phyloP scores from a whole-genome alignment of 2,888 invertebrate species.

The Ectobius pallidus region DNA sequence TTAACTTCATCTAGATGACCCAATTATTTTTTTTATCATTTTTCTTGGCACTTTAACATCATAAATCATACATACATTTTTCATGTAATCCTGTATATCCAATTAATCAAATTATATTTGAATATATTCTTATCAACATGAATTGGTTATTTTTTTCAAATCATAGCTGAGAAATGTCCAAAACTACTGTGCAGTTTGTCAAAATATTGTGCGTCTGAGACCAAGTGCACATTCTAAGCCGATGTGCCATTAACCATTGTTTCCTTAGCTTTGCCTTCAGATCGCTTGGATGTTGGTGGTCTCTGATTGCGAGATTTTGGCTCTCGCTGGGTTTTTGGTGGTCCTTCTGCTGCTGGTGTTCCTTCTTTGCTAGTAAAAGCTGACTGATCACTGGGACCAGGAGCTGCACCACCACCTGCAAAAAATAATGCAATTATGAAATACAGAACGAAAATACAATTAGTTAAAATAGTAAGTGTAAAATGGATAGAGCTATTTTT shows the following conservation, averaged over 20 bases:
- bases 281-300: constrained; percentile 48
- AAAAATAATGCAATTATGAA: too few species aligned
- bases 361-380: constrained; percentile 52
- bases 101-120: too few species aligned
- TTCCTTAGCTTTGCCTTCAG: constrained; percentile 64
- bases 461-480: too few species aligned
- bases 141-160: too few species aligned
- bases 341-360: constrained; percentile 48
- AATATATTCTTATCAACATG: too few species aligned
- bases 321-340: constrained; percentile 53
- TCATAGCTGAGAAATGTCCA: constrained; percentile 20
- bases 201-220: constrained; percentile 35
- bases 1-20: background rate
- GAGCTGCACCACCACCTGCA: constrained; percentile 44
- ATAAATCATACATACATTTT: constrained; percentile 20
- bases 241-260: constrained; percentile 70
- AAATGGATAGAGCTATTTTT: too few species aligned
- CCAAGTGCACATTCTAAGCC: constrained; percentile 51
- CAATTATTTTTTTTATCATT: background rate
- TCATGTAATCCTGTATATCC: constrained; percentile 13
- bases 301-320: constrained; percentile 50
- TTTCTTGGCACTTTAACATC: constrained; percentile 28
- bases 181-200: constrained; percentile 36
- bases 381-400: constrained; percentile 51
- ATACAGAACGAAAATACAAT: too few species aligned